Conservation (phyloP, 2,888 invertebrate species). For the Oeneis ivallda region DNA sequence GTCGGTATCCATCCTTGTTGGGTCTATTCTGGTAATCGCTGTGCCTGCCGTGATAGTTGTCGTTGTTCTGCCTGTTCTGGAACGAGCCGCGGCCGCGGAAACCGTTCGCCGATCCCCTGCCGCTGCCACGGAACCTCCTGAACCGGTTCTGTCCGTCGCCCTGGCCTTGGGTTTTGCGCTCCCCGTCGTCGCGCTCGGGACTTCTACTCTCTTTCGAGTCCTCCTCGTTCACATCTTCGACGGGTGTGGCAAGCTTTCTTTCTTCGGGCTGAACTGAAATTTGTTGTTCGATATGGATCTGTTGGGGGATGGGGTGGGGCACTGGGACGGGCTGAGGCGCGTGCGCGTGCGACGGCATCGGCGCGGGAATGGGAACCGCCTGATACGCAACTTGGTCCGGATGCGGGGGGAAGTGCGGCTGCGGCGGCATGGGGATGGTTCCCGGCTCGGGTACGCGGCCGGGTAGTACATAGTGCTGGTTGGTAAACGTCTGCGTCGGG, state of each 20-base stretch:
- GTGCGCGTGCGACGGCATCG: slow-evolving; percentile 48
- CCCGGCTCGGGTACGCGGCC: slow-evolving; percentile 77
- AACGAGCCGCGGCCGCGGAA: slow-evolving; percentile 68
- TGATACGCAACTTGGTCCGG: slow-evolving; percentile 81
- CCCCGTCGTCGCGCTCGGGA: slow-evolving; percentile 64
- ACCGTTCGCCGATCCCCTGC: slow-evolving; percentile 70
- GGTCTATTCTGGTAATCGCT: slow-evolving; percentile 60
- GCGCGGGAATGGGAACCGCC: slow-evolving; percentile 53
- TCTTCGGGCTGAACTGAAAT: slow-evolving; percentile 45
- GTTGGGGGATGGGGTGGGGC: slow-evolving; percentile 42
- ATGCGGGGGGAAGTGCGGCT: slow-evolving; percentile 78
- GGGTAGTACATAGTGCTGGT: slow-evolving; percentile 86
- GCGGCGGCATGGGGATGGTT: slow-evolving; percentile 81
- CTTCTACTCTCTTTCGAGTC: slow-evolving; percentile 63
- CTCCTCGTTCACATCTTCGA: slow-evolving; percentile 56
- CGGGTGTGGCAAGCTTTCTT: slow-evolving; percentile 48
- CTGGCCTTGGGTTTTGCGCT: slow-evolving; percentile 66
- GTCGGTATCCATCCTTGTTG: slow-evolving; percentile 65
- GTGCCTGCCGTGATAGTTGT: slow-evolving; percentile 61
- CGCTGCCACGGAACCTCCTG: slow-evolving; percentile 62
- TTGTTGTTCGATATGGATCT: slow-evolving; percentile 41
- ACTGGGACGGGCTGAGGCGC: slow-evolving; percentile 46
- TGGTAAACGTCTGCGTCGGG: slow-evolving; percentile 92
- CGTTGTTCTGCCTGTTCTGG: slow-evolving; percentile 58
- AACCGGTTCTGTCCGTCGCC: slow-evolving; percentile 69